Evolutionary conservation across 2,888 invertebrate genomes (phyloP).

Genomic region (Lasioglossum marginatum): DNA sequence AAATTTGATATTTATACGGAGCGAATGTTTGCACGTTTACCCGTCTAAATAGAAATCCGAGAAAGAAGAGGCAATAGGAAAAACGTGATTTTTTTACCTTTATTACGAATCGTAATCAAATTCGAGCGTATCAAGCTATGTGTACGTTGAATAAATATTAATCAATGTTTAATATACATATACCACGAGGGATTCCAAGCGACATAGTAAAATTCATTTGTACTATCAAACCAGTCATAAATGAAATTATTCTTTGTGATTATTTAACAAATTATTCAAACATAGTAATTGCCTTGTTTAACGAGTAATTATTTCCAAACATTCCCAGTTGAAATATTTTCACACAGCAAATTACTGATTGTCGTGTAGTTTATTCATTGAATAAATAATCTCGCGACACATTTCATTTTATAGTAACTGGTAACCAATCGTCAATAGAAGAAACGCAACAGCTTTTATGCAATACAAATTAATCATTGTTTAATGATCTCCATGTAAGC

Average conservation of each 20-base stretch:
- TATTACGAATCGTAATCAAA: background rate
- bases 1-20: slow-evolving; percentile 64
- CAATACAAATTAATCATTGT: background rate
- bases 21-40: slow-evolving; percentile 53
- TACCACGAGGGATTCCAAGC: rapidly evolving
- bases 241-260: background rate
- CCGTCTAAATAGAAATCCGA: slow-evolving; percentile 37
- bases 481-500: background rate
- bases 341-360: background rate
- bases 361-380: background rate
- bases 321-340: background rate
- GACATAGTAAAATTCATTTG: background rate
- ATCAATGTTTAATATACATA: too few species aligned
- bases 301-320: background rate
- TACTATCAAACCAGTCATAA: background rate
- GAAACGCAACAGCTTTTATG: background rate
- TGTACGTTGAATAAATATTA: background rate
- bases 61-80: slow-evolving; percentile 1
- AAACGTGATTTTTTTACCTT: background rate
- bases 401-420: background rate
- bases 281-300: background rate
- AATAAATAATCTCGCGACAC: background rate
- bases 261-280: background rate
- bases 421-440: background rate
- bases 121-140: background rate